Conservation (phyloP, 2,113 vertebrate species). For the Antechinus flavipes region DNA sequence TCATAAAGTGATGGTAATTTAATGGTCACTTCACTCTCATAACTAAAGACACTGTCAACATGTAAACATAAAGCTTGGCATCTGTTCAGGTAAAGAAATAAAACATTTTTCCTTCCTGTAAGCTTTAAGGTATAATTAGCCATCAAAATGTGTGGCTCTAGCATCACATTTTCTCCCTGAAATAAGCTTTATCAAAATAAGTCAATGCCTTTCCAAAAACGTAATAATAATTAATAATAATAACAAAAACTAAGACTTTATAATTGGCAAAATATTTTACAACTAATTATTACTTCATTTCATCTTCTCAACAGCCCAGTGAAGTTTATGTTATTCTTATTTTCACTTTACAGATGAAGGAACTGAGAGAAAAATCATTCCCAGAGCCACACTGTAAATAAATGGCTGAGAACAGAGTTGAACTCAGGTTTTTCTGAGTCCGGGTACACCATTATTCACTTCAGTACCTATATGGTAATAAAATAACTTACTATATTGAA, state of each 20-base stretch:
- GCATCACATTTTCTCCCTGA: not conserved
- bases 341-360: not conserved
- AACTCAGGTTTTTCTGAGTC: not conserved
- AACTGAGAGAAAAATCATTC: not conserved
- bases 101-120: not conserved
- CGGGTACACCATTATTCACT: not conserved
- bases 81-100: not conserved
- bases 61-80: not conserved
- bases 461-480: not conserved
- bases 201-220: not conserved
- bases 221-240: not conserved
- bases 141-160: not conserved
- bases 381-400: not conserved
- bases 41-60: not conserved
- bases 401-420: not conserved
- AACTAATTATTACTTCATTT: not conserved
- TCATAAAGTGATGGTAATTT: not conserved
- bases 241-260: not conserved
- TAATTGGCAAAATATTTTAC: not conserved
- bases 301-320: not conserved
- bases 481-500: constrained; percentile 1
- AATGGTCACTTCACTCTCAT: not conserved
- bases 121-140: not conserved
- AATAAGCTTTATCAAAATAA: not conserved
- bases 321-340: not conserved